Percentiles rank a stretch among this genome's conserved stretches.
These are phyloP conservation scores for Carterocephalus palaemon DNA, from an alignment of 2,888 invertebrate species.

Conservation along the genomic window DNA sequence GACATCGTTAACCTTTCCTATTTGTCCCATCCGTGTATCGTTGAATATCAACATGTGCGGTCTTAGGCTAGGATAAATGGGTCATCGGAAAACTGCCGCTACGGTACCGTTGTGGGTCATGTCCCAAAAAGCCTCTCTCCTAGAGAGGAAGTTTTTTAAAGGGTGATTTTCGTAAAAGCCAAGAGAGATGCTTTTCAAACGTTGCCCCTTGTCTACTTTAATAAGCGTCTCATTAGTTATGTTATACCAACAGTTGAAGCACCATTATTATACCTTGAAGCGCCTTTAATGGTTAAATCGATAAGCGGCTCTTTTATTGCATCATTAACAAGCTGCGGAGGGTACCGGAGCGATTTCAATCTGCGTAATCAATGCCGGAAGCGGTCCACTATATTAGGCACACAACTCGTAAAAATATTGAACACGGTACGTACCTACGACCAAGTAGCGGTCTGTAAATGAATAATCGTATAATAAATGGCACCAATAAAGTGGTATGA, in stretches of 20 bases:
- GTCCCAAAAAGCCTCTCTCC: conserved; percentile 6
- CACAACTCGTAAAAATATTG: no score
- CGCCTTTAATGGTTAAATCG: conserved; percentile 71
- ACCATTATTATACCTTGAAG: conserved; percentile 69
- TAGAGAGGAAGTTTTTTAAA: no score
- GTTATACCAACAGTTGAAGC: no score
- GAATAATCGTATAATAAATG: conserved; percentile 3
- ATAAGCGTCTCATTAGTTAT: conserved; percentile 65
- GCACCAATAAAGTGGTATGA: conserved; percentile 1
- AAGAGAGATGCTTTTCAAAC: background rate
- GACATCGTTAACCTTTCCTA: no score
- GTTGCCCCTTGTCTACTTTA: conserved; percentile 24
- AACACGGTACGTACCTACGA: no score
- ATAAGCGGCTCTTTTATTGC: conserved; percentile 75
- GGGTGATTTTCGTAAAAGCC: no score
- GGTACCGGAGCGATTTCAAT: conserved; percentile 70
- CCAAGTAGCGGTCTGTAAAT: conserved; percentile 1
- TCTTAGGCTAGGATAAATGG: conserved; percentile 6
- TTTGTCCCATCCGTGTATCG: background rate
- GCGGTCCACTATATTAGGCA: no score
- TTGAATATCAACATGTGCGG: background rate
- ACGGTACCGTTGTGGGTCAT: conserved; percentile 5
- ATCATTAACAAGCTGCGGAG: conserved; percentile 69
- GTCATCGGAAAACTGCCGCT: conserved; percentile 7
- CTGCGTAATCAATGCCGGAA: conserved; percentile 68